Conservation (phyloP, 2,113 vertebrate species). For the Podarcis raffonei region DNA sequence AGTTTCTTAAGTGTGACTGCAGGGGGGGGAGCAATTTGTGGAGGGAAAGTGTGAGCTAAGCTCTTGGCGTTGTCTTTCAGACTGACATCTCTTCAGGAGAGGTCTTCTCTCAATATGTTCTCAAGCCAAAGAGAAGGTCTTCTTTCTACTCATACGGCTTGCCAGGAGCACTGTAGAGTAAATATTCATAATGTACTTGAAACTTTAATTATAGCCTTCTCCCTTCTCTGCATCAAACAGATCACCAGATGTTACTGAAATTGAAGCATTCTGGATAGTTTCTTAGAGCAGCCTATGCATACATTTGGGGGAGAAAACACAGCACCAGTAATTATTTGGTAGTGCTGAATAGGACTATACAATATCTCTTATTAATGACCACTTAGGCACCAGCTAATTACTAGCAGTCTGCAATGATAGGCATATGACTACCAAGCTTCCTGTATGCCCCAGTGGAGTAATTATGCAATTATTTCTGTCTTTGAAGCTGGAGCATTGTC, state of each 20-base stretch:
- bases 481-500: slow-evolving; percentile 8
- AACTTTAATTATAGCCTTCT: slow-evolving; percentile 22
- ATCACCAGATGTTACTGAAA: slow-evolving; percentile 14
- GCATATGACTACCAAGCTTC: slow-evolving; percentile 25
- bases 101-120: not conserved
- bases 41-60: not conserved
- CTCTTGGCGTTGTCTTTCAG: not conserved
- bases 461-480: slow-evolving; percentile 32
- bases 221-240: not conserved
- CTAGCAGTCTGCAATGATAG: not conserved
- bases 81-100: not conserved
- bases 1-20: not conserved
- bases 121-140: not conserved
- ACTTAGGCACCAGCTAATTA: not conserved
- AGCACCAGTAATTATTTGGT: slow-evolving; percentile 5
- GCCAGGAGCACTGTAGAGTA: not conserved
- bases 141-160: not conserved
- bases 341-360: not conserved
- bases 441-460: slow-evolving; percentile 3
- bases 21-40: too few relatives aligned
- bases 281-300: slow-evolving; percentile 8
- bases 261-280: not conserved
- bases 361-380: slow-evolving; percentile 5
- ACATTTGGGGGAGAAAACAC: not conserved
- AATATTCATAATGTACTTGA: slow-evolving; percentile 22